A percentile compares a stretch with the other conserved stretches of the same genome.
Conservation (phyloP, 2,797 vertebrate genomes). For the Melopsittacus undulatus region DNA sequence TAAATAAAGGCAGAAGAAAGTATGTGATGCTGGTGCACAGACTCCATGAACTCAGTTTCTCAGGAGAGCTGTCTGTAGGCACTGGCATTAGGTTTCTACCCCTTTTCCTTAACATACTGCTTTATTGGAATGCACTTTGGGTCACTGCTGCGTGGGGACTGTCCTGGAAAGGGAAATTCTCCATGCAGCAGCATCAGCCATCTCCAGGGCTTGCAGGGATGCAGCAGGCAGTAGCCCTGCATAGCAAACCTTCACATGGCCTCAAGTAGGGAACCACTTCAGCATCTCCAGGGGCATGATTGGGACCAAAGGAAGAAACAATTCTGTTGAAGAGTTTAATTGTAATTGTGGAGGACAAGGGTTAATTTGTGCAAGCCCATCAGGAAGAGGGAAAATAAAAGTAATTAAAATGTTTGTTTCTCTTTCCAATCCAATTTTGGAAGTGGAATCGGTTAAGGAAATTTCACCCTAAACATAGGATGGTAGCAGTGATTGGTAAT, state of each 20-base stretch:
- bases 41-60: neutral
- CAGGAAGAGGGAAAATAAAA: conserved; percentile 55
- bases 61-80: neutral
- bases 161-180: neutral
- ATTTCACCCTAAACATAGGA: conserved; percentile 27
- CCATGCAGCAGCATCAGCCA: neutral
- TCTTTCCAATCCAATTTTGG: conserved; percentile 33
- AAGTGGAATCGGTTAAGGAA: conserved; percentile 40
- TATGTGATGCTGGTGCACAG: neutral
- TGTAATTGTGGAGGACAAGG: conserved; percentile 55
- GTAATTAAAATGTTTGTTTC: conserved; percentile 62
- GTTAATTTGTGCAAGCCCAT: conserved; percentile 60
- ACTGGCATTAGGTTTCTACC: neutral
- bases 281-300: neutral
- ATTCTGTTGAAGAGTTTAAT: conserved; percentile 64
- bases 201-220: neutral
- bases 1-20: neutral
- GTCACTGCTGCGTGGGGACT: neutral
- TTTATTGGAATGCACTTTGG: neutral
- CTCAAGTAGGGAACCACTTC: neutral
- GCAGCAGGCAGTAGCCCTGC: neutral
- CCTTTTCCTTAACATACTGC: neutral
- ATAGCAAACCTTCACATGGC: neutral
- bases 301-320: neutral
- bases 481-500: conserved; percentile 45